These are phyloP conservation scores for Tipula helvola DNA, from an alignment of 2,888 invertebrate genomes.

Conservation along the genomic window DNA sequence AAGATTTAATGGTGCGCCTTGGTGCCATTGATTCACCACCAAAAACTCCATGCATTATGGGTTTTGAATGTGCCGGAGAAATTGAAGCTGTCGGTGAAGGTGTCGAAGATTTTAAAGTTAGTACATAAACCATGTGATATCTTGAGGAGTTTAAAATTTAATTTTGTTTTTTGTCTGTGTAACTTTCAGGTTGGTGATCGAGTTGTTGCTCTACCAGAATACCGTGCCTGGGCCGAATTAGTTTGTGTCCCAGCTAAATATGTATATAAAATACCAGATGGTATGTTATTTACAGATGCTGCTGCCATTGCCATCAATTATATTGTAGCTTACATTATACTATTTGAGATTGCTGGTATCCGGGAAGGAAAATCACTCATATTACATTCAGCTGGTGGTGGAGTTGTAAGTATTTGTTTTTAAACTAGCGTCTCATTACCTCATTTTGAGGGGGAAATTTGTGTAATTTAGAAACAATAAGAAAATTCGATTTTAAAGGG, in stretches of 20 bases:
- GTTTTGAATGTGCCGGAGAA: conserved; percentile 79
- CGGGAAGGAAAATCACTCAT: conserved; percentile 67
- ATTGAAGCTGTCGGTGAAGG: conserved; percentile 67
- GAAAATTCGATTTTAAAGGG: not conserved
- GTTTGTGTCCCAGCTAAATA: conserved; percentile 68
- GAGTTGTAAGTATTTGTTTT: conserved; percentile 55
- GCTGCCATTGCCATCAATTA: conserved; percentile 78
- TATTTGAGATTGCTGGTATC: conserved; percentile 72
- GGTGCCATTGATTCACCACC: conserved; percentile 77
- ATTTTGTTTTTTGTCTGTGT: not conserved
- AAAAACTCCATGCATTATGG: conserved; percentile 81
- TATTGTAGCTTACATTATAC: conserved; percentile 70
- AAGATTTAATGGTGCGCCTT: conserved; percentile 78
- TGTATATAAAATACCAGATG: conserved; percentile 63
- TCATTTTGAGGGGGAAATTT: not conserved
- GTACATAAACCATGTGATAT: conserved; percentile 17
- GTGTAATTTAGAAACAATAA: not conserved
- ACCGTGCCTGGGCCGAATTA: conserved; percentile 76
- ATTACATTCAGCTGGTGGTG: conserved; percentile 77
- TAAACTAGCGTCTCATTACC: too few species aligned
- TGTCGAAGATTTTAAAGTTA: conserved; percentile 64
- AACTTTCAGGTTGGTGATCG: conserved; percentile 55
- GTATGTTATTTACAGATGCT: conserved; percentile 65
- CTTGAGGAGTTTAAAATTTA: not conserved
- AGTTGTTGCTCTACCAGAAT: conserved; percentile 75